Percentiles rank a stretch among this genome's conserved stretches.
Conservation (phyloP, 2,113 vertebrate species). For the Epinephelus cyanopodus region DNA sequence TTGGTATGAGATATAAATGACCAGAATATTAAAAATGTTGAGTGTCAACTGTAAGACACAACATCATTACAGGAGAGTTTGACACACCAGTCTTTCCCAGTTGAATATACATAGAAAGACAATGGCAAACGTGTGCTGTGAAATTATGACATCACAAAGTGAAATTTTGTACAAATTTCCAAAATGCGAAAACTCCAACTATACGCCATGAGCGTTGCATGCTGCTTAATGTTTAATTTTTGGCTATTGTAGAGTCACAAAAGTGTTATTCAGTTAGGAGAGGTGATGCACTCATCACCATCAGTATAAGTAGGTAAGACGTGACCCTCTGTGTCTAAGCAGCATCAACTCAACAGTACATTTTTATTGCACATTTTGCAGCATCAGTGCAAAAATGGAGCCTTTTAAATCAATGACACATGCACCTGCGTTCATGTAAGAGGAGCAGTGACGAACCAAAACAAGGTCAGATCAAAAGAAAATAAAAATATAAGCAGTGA, state of each 20-base stretch:
- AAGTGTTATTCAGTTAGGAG: not conserved
- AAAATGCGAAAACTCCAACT: constrained; percentile 1
- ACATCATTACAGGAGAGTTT: not conserved
- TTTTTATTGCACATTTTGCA: constrained; percentile 56
- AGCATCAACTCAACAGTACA: constrained; percentile 34
- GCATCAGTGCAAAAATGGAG: constrained; percentile 25
- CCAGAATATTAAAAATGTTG: constrained; percentile 12
- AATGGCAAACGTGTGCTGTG: not conserved
- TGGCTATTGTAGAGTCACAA: not conserved
- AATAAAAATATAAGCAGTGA: not conserved
- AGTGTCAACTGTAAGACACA: constrained; percentile 12
- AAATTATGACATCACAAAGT: constrained; percentile 15
- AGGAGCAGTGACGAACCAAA: constrained; percentile 35
- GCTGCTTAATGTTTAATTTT: constrained; percentile 9
- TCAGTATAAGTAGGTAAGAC: constrained; percentile 24
- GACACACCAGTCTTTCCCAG: constrained; percentile 4
- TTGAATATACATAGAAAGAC: not conserved
- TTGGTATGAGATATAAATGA: constrained; percentile 7
- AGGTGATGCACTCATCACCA: constrained; percentile 17
- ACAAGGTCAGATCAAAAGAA: constrained; percentile 10
- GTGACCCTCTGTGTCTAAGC: constrained; percentile 22
- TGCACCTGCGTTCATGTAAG: constrained; percentile 14
- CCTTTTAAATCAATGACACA: constrained; percentile 26
- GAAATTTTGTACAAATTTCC: constrained; percentile 19
- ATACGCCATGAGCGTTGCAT: not conserved